These are phyloP conservation scores for Andrena trimmerana DNA, from an alignment of 2,888 invertebrate genomes.

Conservation along the genomic window DNA sequence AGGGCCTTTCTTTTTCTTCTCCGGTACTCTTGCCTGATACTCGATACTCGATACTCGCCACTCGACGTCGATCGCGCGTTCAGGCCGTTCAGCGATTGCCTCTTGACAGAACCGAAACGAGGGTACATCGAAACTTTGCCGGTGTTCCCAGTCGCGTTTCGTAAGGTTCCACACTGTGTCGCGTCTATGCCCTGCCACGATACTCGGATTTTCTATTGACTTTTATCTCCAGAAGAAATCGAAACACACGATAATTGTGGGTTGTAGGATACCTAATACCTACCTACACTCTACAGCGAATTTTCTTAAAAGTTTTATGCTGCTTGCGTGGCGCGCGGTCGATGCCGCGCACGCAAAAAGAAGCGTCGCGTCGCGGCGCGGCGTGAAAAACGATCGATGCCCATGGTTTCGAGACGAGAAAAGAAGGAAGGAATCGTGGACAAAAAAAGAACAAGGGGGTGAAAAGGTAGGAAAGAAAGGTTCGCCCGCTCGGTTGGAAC, in stretches of 20 bases:
- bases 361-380: not conserved
- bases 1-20: not conserved
- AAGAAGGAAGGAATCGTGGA: not conserved
- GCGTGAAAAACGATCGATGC: slow-evolving; percentile 19
- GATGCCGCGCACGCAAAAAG: not conserved
- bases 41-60: not conserved
- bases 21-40: not conserved
- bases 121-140: not conserved
- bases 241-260: not conserved
- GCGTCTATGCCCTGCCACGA: not conserved
- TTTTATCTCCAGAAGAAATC: not conserved
- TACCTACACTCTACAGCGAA: too few species aligned
- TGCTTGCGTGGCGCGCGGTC: not conserved
- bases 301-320: too few species aligned
- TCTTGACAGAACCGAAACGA: slow-evolving; percentile 3
- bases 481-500: slow-evolving; percentile 44
- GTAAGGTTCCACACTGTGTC: not conserved
- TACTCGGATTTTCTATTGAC: not conserved
- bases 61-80: slow-evolving; percentile 7
- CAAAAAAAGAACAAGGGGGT: not conserved
- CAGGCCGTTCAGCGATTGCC: not conserved
- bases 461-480: slow-evolving; percentile 47
- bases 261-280: too few species aligned
- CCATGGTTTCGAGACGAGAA: slow-evolving; percentile 4
- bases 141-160: not conserved